Evolutionary conservation across 1,140 invertebrate genomes (phyloP).

Genomic region (Agrypnia vestita): DNA sequence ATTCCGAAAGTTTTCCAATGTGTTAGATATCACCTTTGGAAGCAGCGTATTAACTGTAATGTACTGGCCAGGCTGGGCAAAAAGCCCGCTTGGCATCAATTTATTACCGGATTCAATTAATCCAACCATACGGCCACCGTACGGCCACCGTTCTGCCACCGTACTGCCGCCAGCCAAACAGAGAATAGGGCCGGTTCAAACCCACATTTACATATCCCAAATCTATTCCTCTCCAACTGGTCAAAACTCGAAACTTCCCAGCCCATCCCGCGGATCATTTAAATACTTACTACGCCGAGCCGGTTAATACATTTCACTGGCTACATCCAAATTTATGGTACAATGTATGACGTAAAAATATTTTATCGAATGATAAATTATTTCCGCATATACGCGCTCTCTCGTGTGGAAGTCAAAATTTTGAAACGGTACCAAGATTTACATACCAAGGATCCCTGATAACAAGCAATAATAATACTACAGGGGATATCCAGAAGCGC

Average conservation of each 20-base stretch:
- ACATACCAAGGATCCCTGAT: too few relatives aligned
- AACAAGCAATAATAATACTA: too few relatives aligned
- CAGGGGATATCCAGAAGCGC: too few relatives aligned
- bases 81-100: constrained; percentile 27
- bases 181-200: not conserved
- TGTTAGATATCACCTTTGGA: constrained; percentile 15
- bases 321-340: too few relatives aligned
- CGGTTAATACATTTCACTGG: too few relatives aligned
- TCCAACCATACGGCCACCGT: constrained; percentile 34
- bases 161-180: constrained; percentile 3
- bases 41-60: constrained; percentile 28
- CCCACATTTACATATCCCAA: constrained; percentile 18
- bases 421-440: too few relatives aligned
- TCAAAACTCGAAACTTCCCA: constrained; percentile 22
- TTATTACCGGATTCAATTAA: constrained; percentile 49
- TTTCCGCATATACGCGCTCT: too few relatives aligned
- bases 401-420: too few relatives aligned
- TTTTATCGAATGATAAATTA: too few relatives aligned
- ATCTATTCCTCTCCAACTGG: constrained; percentile 7
- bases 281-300: not conserved
- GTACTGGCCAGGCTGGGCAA: constrained; percentile 22
- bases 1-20: constrained; percentile 28
- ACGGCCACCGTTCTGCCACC: constrained; percentile 31
- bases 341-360: too few relatives aligned
- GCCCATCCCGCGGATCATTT: not conserved